Evolutionary conservation across 2,113 vertebrate genomes (phyloP).

Genomic region (Hassar affinis): DNA sequence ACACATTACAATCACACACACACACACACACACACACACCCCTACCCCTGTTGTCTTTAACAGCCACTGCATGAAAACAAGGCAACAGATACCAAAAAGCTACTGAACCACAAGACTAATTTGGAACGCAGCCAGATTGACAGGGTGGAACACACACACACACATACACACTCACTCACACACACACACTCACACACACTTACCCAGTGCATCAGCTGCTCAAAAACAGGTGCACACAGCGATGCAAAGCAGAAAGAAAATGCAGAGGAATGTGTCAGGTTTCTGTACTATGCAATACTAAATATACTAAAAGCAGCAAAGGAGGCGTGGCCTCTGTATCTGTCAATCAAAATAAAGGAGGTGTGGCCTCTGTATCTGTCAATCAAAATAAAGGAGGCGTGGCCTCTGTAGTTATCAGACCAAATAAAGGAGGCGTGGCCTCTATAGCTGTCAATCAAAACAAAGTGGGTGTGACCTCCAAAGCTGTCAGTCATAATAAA

Average conservation of each 20-base stretch:
- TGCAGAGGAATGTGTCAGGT: conserved; percentile 20
- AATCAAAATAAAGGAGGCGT: too few relatives aligned
- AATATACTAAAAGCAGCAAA: neutral
- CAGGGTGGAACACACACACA: conserved; percentile 44
- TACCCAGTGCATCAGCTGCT: conserved; percentile 72
- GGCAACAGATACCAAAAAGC: neutral
- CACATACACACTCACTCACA: conserved; percentile 10
- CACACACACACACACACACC: conserved; percentile 10
- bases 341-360: neutral
- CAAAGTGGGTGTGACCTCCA: neutral
- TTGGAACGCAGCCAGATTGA: neutral
- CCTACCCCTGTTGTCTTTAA: neutral
- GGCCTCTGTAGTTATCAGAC: neutral
- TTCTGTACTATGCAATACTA: neutral
- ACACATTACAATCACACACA: neutral
- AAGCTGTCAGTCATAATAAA: neutral
- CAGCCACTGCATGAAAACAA: neutral
- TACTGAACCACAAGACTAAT: neutral
- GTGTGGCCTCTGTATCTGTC: too few relatives aligned
- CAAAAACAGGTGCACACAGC: conserved; percentile 57
- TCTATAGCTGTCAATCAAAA: neutral
- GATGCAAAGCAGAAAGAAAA: conserved; percentile 45
- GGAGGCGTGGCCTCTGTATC: neutral
- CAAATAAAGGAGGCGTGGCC: neutral
- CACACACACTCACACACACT: conserved; percentile 55